phyloP scores from a whole-genome alignment of 2,113 vertebrate species.

The Loxodonta africana region DNA sequence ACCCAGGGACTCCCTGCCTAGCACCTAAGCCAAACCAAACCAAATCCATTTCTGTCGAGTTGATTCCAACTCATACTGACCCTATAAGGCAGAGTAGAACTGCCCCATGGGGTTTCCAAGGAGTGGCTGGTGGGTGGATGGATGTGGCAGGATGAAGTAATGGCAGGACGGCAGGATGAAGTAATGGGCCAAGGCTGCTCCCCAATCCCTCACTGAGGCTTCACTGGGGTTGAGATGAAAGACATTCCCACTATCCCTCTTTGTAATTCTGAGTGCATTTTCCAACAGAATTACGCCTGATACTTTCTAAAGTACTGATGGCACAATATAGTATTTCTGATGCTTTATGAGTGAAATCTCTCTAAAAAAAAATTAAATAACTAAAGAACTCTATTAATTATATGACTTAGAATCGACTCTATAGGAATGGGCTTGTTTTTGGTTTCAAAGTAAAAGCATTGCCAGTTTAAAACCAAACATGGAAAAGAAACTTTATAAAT shows the following conservation, averaged over 20 bases:
- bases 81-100: too few relatives aligned
- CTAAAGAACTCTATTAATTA: background rate
- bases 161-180: too few relatives aligned
- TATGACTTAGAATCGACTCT: background rate
- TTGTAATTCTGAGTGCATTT: background rate
- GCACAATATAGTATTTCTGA: background rate
- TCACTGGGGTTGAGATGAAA: background rate
- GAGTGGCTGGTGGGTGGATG: too few relatives aligned
- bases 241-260: background rate
- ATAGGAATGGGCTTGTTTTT: too few relatives aligned
- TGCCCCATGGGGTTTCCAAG: too few relatives aligned
- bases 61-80: too few relatives aligned
- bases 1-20: too few relatives aligned
- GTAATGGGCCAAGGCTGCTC: too few relatives aligned
- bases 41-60: too few relatives aligned
- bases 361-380: slow-evolving; percentile 5
- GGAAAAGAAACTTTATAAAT: background rate
- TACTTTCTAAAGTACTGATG: background rate
- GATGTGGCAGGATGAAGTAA: background rate
- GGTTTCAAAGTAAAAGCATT: background rate
- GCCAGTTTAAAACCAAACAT: background rate
- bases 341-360: background rate
- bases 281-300: background rate
- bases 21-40: too few relatives aligned
- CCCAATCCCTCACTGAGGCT: background rate